Conservation (phyloP, 2,888 invertebrate genomes). For the Leptinotarsa haldemani region DNA sequence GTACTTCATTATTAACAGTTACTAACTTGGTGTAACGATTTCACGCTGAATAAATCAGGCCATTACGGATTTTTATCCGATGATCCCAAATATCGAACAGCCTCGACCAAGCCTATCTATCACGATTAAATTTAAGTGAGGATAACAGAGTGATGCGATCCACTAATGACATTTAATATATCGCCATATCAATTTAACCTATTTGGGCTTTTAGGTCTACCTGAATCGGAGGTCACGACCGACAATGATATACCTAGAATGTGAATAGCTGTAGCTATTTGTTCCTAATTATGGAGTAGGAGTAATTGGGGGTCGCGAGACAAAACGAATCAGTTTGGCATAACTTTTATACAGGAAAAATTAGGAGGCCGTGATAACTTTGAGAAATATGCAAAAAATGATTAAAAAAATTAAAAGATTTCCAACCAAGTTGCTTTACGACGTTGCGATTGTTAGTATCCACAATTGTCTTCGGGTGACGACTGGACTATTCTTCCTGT, state of each 20-base stretch:
- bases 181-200: constrained; percentile 14
- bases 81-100: constrained; percentile 30
- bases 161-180: constrained; percentile 35
- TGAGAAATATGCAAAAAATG: no score
- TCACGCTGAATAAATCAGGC: constrained; percentile 5
- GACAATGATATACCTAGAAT: neutral
- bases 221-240: neutral
- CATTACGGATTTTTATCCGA: constrained; percentile 11
- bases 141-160: constrained; percentile 29
- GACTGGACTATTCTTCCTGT: no score
- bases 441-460: no score
- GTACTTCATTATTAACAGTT: constrained; percentile 20
- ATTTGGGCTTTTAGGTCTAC: constrained; percentile 3
- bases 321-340: no score
- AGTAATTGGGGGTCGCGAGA: no score
- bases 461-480: no score
- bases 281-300: neutral
- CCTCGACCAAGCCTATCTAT: constrained; percentile 20
- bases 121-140: constrained; percentile 31
- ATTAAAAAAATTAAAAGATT: no score
- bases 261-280: neutral
- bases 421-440: no score
- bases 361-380: no score
- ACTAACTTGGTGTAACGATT: constrained; percentile 12
- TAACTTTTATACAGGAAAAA: no score